These are phyloP conservation scores for Dicentrarchus labrax DNA, from an alignment of 2,113 vertebrate genomes.

Conservation along the genomic window DNA sequence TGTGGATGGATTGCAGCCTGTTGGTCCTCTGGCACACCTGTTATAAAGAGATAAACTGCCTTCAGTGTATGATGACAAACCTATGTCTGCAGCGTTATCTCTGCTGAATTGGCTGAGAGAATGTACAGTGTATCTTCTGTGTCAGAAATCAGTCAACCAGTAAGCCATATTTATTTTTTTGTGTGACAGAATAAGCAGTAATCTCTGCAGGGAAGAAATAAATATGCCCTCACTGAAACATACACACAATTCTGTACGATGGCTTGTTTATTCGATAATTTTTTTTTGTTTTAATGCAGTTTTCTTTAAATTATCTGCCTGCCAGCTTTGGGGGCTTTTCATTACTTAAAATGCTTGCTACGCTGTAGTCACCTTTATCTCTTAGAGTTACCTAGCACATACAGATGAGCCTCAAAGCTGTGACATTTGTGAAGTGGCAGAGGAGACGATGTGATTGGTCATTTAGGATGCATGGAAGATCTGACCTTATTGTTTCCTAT, in stretches of 20 bases:
- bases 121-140: conserved; percentile 8
- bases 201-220: conserved; percentile 5
- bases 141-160: conserved; percentile 47
- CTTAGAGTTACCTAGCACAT: not conserved
- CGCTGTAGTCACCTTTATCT: conserved; percentile 9
- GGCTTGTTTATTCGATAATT: conserved; percentile 11
- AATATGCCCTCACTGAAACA: conserved; percentile 6
- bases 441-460: not conserved
- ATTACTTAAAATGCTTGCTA: conserved; percentile 5
- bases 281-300: not conserved
- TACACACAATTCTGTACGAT: not conserved
- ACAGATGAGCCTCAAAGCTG: conserved; percentile 21
- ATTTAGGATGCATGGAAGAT: no score
- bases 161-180: conserved; percentile 32
- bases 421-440: conserved; percentile 22
- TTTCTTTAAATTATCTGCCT: not conserved
- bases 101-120: conserved; percentile 40
- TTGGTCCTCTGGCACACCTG: conserved; percentile 48
- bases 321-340: conserved; percentile 23
- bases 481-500: no score
- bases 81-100: conserved; percentile 48
- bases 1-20: conserved; percentile 24
- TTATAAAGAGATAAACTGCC: conserved; percentile 48
- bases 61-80: conserved; percentile 14
- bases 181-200: conserved; percentile 7